Base-by-base conservation (phyloP, 2,888 invertebrate species). In the Melanophora roralis region DNA sequence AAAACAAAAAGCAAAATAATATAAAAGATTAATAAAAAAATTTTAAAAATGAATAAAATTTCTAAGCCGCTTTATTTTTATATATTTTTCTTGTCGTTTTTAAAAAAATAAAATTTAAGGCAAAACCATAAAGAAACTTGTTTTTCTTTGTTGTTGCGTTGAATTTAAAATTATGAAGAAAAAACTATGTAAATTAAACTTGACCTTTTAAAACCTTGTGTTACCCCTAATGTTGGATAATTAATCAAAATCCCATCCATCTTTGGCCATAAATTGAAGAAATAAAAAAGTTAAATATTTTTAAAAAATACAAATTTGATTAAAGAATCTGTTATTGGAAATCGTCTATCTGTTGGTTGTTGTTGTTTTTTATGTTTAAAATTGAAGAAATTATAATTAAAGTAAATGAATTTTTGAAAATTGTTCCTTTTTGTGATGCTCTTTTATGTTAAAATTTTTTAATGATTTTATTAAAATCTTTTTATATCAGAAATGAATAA, bases 341-440 rank as follows among this genome's bases (percentile, higher is more conserved):
- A 14, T 36, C 55, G 14, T 36, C 27, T n/a, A n/a, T n/a, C n/a
- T n/a, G n/a, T n/a, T n/a, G n/a, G n/a, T n/a, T n/a, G 59, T 27
- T 19, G 16, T 62, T 59, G 11, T 34, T n/a, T 36, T 16, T 67
- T 1, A 43, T 53, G 47, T 43, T 27, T 43, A 9, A 53, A 36
- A 43, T 14, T 8, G 23, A 38, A 14, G 11, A 12, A 43, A 53
- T 2, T 38, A 69, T 71, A 74, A 75, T 34, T 67, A 49, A 53
- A 53, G 75, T 71, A 53, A 68, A 80, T 80, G 67, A 36, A 16
- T 51, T 57, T 76, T 72, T 72, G 36, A 72, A 68, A 43, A 34
- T 11, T 12, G 16, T 57, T 53, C 16, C 32, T 9, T 49, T 21
- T 73, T 55, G 55, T 16, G 67, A 38, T 60, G 53, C 65, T 43